phyloP scores from a whole-genome alignment of 2,797 vertebrate genomes.

The Phrynocephalus vlangalii region DNA sequence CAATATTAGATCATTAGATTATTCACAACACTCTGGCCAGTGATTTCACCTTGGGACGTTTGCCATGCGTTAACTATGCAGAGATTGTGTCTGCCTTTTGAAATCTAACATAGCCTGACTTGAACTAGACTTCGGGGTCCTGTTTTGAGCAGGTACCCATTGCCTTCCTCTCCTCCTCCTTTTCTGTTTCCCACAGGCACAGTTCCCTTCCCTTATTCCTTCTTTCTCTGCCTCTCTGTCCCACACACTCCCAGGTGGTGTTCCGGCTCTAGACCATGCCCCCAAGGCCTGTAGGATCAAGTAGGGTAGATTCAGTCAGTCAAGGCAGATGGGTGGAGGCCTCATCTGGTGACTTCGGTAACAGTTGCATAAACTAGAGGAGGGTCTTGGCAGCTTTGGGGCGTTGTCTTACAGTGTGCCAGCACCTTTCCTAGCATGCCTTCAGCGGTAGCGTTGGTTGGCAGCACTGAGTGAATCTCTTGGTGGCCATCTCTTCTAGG shows the following conservation, averaged over 20 bases:
- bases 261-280: not conserved
- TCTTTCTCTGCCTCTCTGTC: no score
- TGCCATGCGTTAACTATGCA: no score
- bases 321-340: not conserved
- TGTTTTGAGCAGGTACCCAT: not conserved
- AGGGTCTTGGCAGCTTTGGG: not conserved
- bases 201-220: no score
- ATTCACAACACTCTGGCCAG: no score
- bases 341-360: not conserved
- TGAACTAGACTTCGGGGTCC: not conserved
- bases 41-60: no score
- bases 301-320: not conserved
- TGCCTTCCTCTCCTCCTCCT: no score
- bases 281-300: not conserved
- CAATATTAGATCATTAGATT: no score
- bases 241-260: not conserved
- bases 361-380: not conserved
- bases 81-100: not conserved
- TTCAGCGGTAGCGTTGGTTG: not conserved
- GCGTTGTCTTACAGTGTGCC: not conserved
- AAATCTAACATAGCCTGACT: not conserved
- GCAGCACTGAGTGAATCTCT: not conserved
- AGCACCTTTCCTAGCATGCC: not conserved
- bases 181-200: no score
- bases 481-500: conserved; percentile 72